Base-by-base conservation (phyloP, 2,113 vertebrate genomes). In the Chionis minor region DNA sequence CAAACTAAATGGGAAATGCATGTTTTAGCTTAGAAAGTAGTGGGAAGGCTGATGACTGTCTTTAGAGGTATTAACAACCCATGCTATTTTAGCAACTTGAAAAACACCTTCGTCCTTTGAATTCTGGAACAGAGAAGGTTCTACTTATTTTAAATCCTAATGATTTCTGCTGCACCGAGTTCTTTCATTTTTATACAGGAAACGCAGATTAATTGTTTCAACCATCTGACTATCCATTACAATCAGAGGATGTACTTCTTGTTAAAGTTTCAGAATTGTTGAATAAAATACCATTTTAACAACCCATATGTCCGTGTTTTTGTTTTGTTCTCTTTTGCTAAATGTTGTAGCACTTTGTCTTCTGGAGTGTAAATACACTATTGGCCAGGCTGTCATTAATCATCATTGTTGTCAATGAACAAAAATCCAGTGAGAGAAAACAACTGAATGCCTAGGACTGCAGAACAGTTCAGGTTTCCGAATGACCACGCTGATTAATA, bases 201-300 rank as follows among this genome's bases (percentile, higher is more conserved):
- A 97, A 94, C 66, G 35, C 79, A 94, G 95, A 96, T 96, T 95
- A 97, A 97, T 96, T 93, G 93, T 97, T 94, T 88, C 90, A 94
- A 92, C 92, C 84, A 85, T 92, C 93, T 96, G 67, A 80, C 75
- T 95, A 96, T 63, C 72, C 73, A 72, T 93, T 96, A 86, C 86
- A 94, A 97, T 97, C 63, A 92, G 86, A 95, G 78, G 84, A 90
- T 88, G 42, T 61, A 96, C 58, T 92, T 90, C 80, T 89, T 84
- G 72, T 90, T 93, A 86, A 92, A 88, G 80, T 89, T 80, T 92
- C 70, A 91, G 56, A 95, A 91, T 55, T 81, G 74, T 80, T 92
- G 49, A 94, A 94, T 86, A 70, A 97, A 91, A 88, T 91, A 49
- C 47, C 63, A 85, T 92, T 97, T 94, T 92, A 97, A 92, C 83